Percentiles rank a stretch among this genome's conserved stretches.
Conservation (phyloP, 2,113 vertebrate species). For the Salvelinus sp. region DNA sequence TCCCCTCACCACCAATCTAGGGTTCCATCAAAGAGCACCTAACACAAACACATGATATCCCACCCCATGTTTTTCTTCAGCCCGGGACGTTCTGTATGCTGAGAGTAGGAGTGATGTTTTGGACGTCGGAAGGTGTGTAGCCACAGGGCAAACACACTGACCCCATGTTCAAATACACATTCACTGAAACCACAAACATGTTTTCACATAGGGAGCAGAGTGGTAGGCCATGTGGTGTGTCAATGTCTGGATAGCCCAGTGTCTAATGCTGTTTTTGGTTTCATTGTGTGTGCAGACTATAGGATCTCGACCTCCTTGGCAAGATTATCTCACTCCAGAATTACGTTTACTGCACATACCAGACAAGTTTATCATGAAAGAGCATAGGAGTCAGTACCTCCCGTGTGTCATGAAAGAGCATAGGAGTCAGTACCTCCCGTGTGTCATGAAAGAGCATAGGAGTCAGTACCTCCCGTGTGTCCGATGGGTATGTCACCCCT, state of each 20-base stretch:
- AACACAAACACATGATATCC: not conserved
- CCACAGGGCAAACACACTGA: conserved; percentile 30
- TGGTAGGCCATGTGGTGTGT: not conserved
- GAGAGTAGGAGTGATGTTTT: conserved; percentile 25
- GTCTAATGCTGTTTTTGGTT: not conserved
- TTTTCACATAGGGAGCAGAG: conserved; percentile 25
- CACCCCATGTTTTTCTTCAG: conserved; percentile 46
- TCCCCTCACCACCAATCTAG: not conserved
- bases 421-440: not conserved
- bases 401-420: not conserved
- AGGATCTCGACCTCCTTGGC: not conserved
- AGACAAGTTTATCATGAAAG: not conserved
- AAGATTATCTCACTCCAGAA: not conserved
- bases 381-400: not conserved
- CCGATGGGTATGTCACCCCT: no score
- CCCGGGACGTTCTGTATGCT: not conserved
- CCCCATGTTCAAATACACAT: conserved; percentile 16
- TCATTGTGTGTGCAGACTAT: not conserved
- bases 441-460: not conserved
- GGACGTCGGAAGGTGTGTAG: conserved; percentile 22
- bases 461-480: not conserved
- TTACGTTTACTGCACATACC: not conserved
- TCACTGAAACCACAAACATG: conserved; percentile 22
- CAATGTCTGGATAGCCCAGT: not conserved
- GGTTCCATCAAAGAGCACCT: no score